Base-by-base conservation (phyloP, 2,113 vertebrate genomes). In the Neolamprologus devosi region DNA sequence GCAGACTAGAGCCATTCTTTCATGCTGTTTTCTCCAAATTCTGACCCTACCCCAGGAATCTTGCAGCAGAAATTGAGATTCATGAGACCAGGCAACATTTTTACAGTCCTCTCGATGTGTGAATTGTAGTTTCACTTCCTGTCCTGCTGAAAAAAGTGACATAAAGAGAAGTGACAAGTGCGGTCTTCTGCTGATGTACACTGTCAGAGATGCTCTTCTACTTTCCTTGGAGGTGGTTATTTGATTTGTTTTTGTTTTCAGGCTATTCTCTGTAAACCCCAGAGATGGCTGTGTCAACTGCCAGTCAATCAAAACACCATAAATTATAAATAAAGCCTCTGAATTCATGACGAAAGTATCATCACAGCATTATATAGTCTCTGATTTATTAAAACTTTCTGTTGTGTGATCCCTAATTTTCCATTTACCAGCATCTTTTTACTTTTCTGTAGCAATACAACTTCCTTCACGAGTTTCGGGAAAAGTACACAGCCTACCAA, bases 401-500 rank as follows among this genome's bases (percentile, higher is more conserved):
- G 68, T 45, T 73, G 40, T 45, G 40, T 73, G 40, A 73, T 5
- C 14, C 10, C 37, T 12, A 16, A 19, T 54, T 55, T 80, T 26
- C 14, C 10, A 16, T 57, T 57, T 23, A 7, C 37, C 54, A n/a
- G 55, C 40, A 5, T 49, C 17, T 42, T 42, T 49, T 78, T 11
- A 1, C 8, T 82, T 42, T 80, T 45, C 75, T 6, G 8, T 90
- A 98, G 97, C 98, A 98, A 95, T 98, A 99, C 95, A 98, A 98
- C 93, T 98, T 97, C 87, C 97, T 98, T 53, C 97, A 98, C 2
- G 98, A 98, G 83, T 99, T 98, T 80, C 97, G 96, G 42, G 97
- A 98, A 45, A 96, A 91, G 28, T 93, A 96, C 58, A 60, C 95
- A 26, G 93, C 94, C 2, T 96, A 97, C 81, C 96, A 97, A n/a